These are phyloP conservation scores for Asteroscopus sphinx DNA, from an alignment of 2,888 invertebrate species.

Conservation along the genomic window DNA sequence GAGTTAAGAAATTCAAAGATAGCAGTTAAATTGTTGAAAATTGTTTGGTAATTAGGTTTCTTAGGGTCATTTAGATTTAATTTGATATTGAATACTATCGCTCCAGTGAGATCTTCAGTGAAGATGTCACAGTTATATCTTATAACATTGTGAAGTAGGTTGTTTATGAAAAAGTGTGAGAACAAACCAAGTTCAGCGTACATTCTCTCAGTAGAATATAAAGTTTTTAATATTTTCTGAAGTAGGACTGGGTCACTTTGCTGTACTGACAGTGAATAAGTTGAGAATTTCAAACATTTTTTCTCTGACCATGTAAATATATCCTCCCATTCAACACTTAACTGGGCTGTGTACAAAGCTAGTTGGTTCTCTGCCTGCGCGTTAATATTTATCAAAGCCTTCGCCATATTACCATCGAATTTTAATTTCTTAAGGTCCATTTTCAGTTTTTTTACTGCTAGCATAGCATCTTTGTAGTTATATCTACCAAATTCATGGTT, in stretches of 20 bases:
- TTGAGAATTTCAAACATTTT: slow-evolving; percentile 74
- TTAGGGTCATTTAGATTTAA: slow-evolving; percentile 74
- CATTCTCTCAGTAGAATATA: slow-evolving; percentile 78
- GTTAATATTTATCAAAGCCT: slow-evolving; percentile 73
- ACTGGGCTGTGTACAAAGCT: slow-evolving; percentile 77
- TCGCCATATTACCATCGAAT: slow-evolving; percentile 74
- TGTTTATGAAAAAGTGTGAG: slow-evolving; percentile 83
- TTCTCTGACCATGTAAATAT: slow-evolving; percentile 82
- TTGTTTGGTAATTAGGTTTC: slow-evolving; percentile 80
- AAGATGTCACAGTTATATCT: slow-evolving; percentile 83
- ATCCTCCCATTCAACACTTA: slow-evolving; percentile 85
- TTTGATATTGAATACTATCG: slow-evolving; percentile 83
- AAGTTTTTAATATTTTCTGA: slow-evolving; percentile 80
- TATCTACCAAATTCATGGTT: slow-evolving; percentile 79
- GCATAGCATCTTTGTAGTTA: slow-evolving; percentile 78
- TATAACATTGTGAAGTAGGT: slow-evolving; percentile 81
- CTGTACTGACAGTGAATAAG: slow-evolving; percentile 80
- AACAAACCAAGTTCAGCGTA: slow-evolving; percentile 82
- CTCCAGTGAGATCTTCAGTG: slow-evolving; percentile 82
- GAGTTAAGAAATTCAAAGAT: slow-evolving; percentile 86
- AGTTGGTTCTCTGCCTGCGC: slow-evolving; percentile 81
- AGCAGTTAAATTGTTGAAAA: slow-evolving; percentile 83
- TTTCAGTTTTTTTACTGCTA: slow-evolving; percentile 71
- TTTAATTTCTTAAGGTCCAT: slow-evolving; percentile 67
- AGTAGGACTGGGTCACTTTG: slow-evolving; percentile 80